Percentiles rank a stretch among this genome's conserved stretches.
Evolutionary conservation across 1,140 invertebrate species (phyloP).

Genomic region (Lasioglossum albipes): DNA sequence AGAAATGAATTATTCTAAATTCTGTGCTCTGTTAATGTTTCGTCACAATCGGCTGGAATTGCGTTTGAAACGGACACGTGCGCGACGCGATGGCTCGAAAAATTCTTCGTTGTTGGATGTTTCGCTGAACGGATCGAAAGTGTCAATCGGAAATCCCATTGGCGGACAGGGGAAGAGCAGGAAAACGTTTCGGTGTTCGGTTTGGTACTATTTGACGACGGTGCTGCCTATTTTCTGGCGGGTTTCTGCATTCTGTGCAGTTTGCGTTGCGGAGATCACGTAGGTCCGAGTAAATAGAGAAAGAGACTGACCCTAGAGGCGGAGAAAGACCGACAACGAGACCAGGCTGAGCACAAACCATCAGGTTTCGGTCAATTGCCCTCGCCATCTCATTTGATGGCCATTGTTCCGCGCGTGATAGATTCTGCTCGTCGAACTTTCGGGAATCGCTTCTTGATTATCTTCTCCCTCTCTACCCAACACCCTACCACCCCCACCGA

Average conservation of each 20-base stretch:
- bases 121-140: slow-evolving; percentile 10
- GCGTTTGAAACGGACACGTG: too few relatives aligned
- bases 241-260: slow-evolving; percentile 50
- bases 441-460: slow-evolving; percentile 32
- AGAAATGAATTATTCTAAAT: too few relatives aligned
- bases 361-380: slow-evolving; percentile 40
- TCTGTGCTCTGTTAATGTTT: too few relatives aligned
- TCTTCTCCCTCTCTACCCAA: neutral
- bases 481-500: neutral
- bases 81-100: neutral
- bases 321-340: slow-evolving; percentile 17
- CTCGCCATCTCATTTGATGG: slow-evolving; percentile 47
- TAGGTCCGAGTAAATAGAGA: slow-evolving; percentile 45
- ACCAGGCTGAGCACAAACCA: slow-evolving; percentile 9
- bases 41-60: too few relatives aligned
- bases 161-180: slow-evolving; percentile 2
- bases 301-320: slow-evolving; percentile 17
- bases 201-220: slow-evolving; percentile 10
- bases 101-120: neutral
- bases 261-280: slow-evolving; percentile 49
- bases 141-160: slow-evolving; percentile 41
- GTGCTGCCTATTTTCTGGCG: slow-evolving; percentile 35
- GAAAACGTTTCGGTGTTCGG: slow-evolving; percentile 31
- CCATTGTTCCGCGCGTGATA: slow-evolving; percentile 50
- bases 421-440: slow-evolving; percentile 28